Evolutionary conservation across 1,140 invertebrate genomes (phyloP).

Genomic region (Agrypnia vestita): DNA sequence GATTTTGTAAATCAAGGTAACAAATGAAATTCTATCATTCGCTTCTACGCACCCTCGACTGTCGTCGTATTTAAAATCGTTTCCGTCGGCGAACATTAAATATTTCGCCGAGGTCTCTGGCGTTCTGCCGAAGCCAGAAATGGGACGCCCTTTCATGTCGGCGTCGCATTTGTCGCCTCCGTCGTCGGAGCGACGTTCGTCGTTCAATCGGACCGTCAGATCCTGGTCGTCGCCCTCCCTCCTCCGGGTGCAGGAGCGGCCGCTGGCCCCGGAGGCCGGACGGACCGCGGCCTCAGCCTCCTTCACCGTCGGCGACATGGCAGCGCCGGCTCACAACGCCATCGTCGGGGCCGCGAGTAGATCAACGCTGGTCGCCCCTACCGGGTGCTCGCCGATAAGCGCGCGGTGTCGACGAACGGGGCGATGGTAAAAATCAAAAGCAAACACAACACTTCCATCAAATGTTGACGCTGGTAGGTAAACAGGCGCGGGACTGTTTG

Average conservation of each 20-base stretch:
- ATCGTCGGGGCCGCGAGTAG: constrained; percentile 4
- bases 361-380: constrained; percentile 20
- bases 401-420: background rate
- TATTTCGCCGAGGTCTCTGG: background rate
- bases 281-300: constrained; percentile 25
- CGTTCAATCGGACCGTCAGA: background rate
- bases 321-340: constrained; percentile 8
- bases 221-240: constrained; percentile 2
- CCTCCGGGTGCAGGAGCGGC: constrained; percentile 46
- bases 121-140: no score
- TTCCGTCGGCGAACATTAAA: constrained; percentile 8
- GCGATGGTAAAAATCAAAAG: background rate
- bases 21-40: constrained; percentile 14
- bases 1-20: constrained; percentile 19
- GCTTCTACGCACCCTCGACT: constrained; percentile 25
- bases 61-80: constrained; percentile 48
- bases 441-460: constrained; percentile 27
- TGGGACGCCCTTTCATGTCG: no score
- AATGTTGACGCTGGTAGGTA: constrained; percentile 20
- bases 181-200: no score
- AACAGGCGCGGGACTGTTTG: constrained; percentile 26
- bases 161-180: no score
- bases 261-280: constrained; percentile 39
- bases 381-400: constrained; percentile 11
- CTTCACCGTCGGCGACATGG: constrained; percentile 3